These are phyloP conservation scores for Anastatus disparis DNA, from an alignment of 1,140 invertebrate species.

Conservation along the genomic window DNA sequence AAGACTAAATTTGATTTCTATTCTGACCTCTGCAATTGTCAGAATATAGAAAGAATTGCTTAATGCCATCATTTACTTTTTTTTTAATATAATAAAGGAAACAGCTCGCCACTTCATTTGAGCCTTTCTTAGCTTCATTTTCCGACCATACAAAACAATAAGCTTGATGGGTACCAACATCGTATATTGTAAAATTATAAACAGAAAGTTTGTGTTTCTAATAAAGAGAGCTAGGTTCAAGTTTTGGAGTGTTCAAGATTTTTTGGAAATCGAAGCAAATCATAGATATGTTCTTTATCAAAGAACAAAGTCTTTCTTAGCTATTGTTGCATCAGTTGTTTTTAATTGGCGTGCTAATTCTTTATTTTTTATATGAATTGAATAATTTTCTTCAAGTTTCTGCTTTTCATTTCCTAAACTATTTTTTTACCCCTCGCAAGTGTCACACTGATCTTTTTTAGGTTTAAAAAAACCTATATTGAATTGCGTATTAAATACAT, in stretches of 20 bases:
- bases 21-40: slow-evolving; percentile 13
- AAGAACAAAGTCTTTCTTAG: not conserved
- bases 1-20: not conserved
- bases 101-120: too few species aligned
- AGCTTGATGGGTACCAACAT: not conserved
- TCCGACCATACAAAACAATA: not conserved
- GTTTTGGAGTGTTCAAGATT: slow-evolving; percentile 3
- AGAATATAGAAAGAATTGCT: not conserved
- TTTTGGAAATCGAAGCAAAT: slow-evolving; percentile 20
- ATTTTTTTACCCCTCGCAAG: not conserved
- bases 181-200: too few species aligned
- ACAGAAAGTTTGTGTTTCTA: slow-evolving; percentile 16
- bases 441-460: not conserved
- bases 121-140: not conserved
- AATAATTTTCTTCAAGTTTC: not conserved
- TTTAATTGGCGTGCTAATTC: not conserved
- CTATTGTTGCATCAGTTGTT: not conserved
- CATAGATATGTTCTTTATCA: not conserved
- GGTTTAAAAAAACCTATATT: slow-evolving; percentile 12
- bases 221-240: slow-evolving; percentile 9
- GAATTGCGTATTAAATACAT: not conserved
- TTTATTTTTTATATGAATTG: slow-evolving; percentile 5
- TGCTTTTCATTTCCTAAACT: not conserved
- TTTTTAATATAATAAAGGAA: not conserved
- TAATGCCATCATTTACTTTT: not conserved